phyloP scores from a whole-genome alignment of 2,888 invertebrate genomes.

The Endomychus coccineus region DNA sequence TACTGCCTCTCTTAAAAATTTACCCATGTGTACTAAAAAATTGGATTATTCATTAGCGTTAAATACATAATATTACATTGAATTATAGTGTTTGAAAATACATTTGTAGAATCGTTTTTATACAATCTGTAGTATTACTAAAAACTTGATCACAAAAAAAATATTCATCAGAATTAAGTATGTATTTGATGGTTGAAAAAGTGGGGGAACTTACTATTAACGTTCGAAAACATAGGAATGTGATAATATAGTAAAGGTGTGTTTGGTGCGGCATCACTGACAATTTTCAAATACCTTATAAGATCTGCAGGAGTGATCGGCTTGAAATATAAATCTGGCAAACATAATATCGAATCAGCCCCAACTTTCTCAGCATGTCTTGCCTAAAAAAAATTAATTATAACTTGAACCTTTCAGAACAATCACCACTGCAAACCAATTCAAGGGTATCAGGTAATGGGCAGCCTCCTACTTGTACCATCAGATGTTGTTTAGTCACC shows the following conservation, averaged over 20 bases:
- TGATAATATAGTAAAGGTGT: constrained; percentile 79
- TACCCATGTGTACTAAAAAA: constrained; percentile 64
- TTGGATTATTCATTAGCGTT: too few relatives aligned
- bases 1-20: constrained; percentile 56
- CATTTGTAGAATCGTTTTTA: too few relatives aligned
- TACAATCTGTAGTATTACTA: too few relatives aligned
- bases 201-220: constrained; percentile 67
- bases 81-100: too few relatives aligned
- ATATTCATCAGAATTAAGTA: too few relatives aligned
- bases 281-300: constrained; percentile 57
- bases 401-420: background rate
- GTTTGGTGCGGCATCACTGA: constrained; percentile 63
- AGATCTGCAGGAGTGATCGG: constrained; percentile 55
- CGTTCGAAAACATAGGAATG: constrained; percentile 64
- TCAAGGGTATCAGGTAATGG: constrained; percentile 61
- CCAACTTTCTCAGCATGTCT: constrained; percentile 57
- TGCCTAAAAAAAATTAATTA: constrained; percentile 46
- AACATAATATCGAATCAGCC: constrained; percentile 61
- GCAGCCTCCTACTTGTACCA: constrained; percentile 68
- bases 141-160: too few relatives aligned
- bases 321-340: constrained; percentile 72
- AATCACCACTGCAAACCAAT: constrained; percentile 44
- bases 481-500: constrained; percentile 51
- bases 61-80: too few relatives aligned
- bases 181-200: too few relatives aligned